Evolutionary conservation across 2,113 vertebrate genomes (phyloP).

Genomic region (Edolisoma coerulescens): DNA sequence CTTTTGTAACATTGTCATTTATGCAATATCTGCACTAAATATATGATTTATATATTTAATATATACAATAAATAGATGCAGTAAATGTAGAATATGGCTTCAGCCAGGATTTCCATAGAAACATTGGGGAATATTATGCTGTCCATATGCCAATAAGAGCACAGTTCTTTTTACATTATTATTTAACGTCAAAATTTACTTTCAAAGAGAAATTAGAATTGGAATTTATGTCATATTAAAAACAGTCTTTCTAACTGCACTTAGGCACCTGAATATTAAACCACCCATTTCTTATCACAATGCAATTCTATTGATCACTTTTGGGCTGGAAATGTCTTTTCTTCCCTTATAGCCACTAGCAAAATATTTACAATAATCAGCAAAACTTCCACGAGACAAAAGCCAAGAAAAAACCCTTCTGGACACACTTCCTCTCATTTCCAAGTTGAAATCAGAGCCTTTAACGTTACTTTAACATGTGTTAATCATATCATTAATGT

Average conservation of each 20-base stretch:
- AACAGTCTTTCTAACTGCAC: background rate
- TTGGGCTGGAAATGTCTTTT: background rate
- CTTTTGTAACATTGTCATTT: background rate
- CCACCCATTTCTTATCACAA: background rate
- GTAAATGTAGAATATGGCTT: background rate
- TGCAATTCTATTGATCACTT: background rate
- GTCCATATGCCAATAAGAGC: background rate
- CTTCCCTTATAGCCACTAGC: background rate
- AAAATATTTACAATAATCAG: background rate
- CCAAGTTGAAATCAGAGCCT: background rate
- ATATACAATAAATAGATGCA: background rate
- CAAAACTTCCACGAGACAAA: background rate
- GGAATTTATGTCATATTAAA: background rate
- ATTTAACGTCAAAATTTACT: background rate
- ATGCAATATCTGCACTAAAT: background rate
- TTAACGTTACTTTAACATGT: background rate
- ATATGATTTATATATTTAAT: background rate
- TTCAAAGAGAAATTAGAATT: background rate
- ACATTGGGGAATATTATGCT: background rate
- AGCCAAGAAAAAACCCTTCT: background rate
- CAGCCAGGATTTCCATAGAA: background rate
- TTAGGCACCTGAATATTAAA: background rate
- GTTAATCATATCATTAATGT: conserved; percentile 40
- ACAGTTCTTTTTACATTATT: background rate
- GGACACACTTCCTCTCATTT: background rate